Evolutionary conservation across 1,140 invertebrate species (phyloP), one percentile per base, ranked within the genome.

Genomic region (Linepithema humile): DNA sequence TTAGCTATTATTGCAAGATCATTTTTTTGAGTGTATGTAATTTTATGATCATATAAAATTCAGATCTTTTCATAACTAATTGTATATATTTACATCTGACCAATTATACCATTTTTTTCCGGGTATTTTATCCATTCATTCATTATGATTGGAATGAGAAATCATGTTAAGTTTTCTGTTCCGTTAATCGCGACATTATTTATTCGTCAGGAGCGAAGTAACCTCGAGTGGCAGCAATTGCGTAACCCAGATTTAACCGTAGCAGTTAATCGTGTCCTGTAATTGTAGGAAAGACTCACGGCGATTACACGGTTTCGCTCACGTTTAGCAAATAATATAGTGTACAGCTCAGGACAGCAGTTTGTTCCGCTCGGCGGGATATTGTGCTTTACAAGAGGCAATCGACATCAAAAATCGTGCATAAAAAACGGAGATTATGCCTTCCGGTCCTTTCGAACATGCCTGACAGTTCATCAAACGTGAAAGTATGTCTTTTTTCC

Each of bases 361-460:
- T 43, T 78, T 55, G 62, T 69, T 70, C 23, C 26, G 7, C 43
- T 23, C 17, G 17, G 17, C 62, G 35, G 53, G 64, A 55, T 70
- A 23, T 40, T 64, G 23, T 69, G 17, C n/a, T 32, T 80, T 43
- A 43, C n/a, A 15, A 29, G 48, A 32, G 35, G 1, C 35, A 12
- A 78, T 55, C 35, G 15, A 29, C 50, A 9, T 43, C 40, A 17
- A 15, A 17, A 59, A 40, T 35, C 15, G 69, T 3, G 40, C 35
- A 84, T 84, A 80, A 87, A 88, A 86, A 78, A 9, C 26, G 55
- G 2, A 26, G 70, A 72, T 87, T 83, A 73, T 78, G 72, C 60
- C 20, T 7, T 32, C 5, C 64, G 17, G 20, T 70, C 4, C 55
- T 83, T 29, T 9, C 26, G 26, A 29, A 20, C 9, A 32, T 20